phyloP scores from a whole-genome alignment of 2,797 vertebrate genomes.

The Notolepis coatsorum region DNA sequence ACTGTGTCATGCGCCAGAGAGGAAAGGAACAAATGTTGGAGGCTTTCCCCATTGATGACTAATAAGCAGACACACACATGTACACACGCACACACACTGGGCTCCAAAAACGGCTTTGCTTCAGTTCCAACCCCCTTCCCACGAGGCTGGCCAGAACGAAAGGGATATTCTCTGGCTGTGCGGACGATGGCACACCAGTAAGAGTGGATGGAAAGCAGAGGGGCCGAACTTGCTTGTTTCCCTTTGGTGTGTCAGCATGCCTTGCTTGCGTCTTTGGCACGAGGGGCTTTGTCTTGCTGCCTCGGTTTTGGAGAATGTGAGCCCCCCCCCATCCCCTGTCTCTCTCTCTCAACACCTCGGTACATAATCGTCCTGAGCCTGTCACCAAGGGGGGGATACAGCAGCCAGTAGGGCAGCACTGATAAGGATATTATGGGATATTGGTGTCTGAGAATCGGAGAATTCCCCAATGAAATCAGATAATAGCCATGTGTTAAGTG shows the following conservation, averaged over 20 bases:
- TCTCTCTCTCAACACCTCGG: conserved; percentile 29
- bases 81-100: neutral
- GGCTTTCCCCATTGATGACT: conserved; percentile 74
- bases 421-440: neutral
- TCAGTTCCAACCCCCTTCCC: conserved; percentile 71
- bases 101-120: conserved; percentile 63
- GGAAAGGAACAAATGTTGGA: conserved; percentile 72
- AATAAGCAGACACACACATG: conserved; percentile 59
- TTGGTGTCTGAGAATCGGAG: too few species aligned
- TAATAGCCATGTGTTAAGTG: too few species aligned
- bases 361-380: conserved; percentile 28
- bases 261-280: conserved; percentile 17
- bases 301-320: conserved; percentile 40
- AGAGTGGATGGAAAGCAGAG: conserved; percentile 47
- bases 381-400: conserved; percentile 8
- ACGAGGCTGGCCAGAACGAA: conserved; percentile 71
- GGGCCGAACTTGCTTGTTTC: conserved; percentile 36
- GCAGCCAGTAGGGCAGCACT: neutral
- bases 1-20: conserved; percentile 62
- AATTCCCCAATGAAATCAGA: too few species aligned
- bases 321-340: conserved; percentile 42
- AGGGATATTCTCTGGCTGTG: conserved; percentile 68
- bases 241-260: conserved; percentile 37
- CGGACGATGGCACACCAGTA: conserved; percentile 39
- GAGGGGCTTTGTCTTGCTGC: conserved; percentile 43